phyloP scores from a whole-genome alignment of 2,113 vertebrate genomes.

The Pampusana beccarii region DNA sequence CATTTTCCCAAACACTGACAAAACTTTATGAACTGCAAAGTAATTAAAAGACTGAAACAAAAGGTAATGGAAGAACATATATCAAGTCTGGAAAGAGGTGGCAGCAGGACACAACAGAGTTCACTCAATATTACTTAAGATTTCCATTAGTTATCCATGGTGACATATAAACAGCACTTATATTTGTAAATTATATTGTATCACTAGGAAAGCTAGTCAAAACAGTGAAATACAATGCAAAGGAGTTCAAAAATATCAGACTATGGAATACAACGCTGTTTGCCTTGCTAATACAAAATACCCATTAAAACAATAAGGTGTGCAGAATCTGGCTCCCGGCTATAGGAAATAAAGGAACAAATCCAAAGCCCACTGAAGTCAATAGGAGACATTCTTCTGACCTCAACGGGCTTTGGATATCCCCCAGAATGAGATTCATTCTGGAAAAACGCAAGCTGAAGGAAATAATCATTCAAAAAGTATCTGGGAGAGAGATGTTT shows the following conservation, averaged over 20 bases:
- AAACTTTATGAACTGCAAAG: slow-evolving; percentile 23
- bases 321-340: slow-evolving; percentile 44
- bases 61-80: slow-evolving; percentile 49
- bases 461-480: slow-evolving; percentile 53
- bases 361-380: slow-evolving; percentile 52
- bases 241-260: neutral
- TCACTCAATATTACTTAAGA: neutral
- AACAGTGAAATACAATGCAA: neutral
- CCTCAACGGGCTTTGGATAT: slow-evolving; percentile 57
- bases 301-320: slow-evolving; percentile 57
- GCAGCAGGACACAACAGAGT: neutral
- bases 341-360: slow-evolving; percentile 53
- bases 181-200: neutral
- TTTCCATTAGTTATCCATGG: slow-evolving; percentile 34
- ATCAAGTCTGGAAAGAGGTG: slow-evolving; percentile 35
- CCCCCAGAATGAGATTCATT: slow-evolving; percentile 55
- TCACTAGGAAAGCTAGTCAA: neutral
- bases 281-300: neutral
- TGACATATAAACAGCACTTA: slow-evolving; percentile 8
- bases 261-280: neutral
- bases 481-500: slow-evolving; percentile 37
- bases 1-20: neutral
- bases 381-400: slow-evolving; percentile 62
- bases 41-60: slow-evolving; percentile 32
- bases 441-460: slow-evolving; percentile 54